These are phyloP conservation scores for Troides oblongomaculatus DNA, from an alignment of 2,888 invertebrate genomes.

Conservation along the genomic window DNA sequence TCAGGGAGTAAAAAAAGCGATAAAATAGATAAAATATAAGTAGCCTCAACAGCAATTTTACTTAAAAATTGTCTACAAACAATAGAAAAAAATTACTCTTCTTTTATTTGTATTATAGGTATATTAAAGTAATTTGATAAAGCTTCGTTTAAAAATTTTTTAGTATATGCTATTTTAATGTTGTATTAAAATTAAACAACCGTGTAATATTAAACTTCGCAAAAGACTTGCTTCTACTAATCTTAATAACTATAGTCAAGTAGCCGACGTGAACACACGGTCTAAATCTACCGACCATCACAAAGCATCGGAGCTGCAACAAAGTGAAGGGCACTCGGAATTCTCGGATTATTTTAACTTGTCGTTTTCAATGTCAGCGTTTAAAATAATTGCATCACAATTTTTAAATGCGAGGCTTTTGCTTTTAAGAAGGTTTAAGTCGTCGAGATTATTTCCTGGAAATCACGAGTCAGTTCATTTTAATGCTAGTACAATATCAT, in stretches of 20 bases:
- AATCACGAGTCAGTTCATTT: conserved; percentile 61
- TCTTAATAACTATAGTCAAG: conserved; percentile 45
- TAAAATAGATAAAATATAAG: no score
- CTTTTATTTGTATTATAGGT: no score
- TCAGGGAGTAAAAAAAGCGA: no score
- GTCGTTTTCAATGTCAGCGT: conserved; percentile 80
- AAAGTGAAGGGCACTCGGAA: conserved; percentile 76
- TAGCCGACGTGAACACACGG: conserved; percentile 60
- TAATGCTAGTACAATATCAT: conserved; percentile 27
- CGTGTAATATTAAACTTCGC: neutral
- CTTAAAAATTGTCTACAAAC: no score
- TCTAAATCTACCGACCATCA: conserved; percentile 74
- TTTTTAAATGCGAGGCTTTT: conserved; percentile 76
- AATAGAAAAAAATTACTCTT: no score
- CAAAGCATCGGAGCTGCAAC: conserved; percentile 71
- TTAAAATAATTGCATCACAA: conserved; percentile 81
- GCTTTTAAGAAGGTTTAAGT: conserved; percentile 74
- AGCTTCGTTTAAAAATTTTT: no score
- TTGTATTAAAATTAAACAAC: no score
- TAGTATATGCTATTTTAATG: no score
- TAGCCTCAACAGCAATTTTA: no score
- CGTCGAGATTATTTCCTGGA: conserved; percentile 75
- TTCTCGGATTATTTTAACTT: conserved; percentile 79
- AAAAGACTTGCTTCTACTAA: neutral
- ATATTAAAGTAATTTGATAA: no score